Percentiles rank a stretch among this genome's conserved stretches.
Evolutionary conservation across 2,113 vertebrate species (phyloP).

Genomic region (Centropus unirufus): DNA sequence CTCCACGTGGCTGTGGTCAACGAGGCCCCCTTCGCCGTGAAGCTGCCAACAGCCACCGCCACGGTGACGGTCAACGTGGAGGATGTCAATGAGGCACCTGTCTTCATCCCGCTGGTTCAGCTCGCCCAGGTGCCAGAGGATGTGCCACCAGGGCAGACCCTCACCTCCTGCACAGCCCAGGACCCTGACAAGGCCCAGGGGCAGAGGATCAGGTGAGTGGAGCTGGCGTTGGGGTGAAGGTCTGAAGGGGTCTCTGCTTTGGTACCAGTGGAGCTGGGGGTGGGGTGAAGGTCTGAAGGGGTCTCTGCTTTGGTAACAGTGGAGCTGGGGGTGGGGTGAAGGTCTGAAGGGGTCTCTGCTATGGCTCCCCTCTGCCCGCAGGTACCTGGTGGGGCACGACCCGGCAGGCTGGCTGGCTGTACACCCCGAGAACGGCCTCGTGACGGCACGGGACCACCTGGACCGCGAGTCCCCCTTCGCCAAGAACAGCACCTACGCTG

Average conservation of each 20-base stretch:
- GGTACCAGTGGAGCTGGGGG: not conserved
- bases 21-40: slow-evolving; percentile 72
- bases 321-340: accelerated
- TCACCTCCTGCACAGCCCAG: slow-evolving; percentile 76
- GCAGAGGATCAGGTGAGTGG: slow-evolving; percentile 83
- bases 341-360: accelerated
- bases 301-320: accelerated
- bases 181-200: slow-evolving; percentile 84
- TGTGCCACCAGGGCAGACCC: not conserved
- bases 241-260: accelerated
- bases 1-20: slow-evolving; percentile 84
- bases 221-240: too few relatives aligned
- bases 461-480: slow-evolving; percentile 85
- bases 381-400: slow-evolving; percentile 82
- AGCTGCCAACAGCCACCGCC: slow-evolving; percentile 80
- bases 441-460: slow-evolving; percentile 72
- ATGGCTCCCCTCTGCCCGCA: slow-evolving; percentile 6
- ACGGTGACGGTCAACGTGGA: slow-evolving; percentile 80
- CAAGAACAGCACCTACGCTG: slow-evolving; percentile 78
- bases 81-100: slow-evolving; percentile 83
- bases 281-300: too few relatives aligned
- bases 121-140: slow-evolving; percentile 72
- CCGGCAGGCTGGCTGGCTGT: slow-evolving; percentile 82
- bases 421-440: slow-evolving; percentile 72
- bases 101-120: slow-evolving; percentile 76